phyloP scores from a whole-genome alignment of 2,113 vertebrate genomes.

The Eurypyga helias region DNA sequence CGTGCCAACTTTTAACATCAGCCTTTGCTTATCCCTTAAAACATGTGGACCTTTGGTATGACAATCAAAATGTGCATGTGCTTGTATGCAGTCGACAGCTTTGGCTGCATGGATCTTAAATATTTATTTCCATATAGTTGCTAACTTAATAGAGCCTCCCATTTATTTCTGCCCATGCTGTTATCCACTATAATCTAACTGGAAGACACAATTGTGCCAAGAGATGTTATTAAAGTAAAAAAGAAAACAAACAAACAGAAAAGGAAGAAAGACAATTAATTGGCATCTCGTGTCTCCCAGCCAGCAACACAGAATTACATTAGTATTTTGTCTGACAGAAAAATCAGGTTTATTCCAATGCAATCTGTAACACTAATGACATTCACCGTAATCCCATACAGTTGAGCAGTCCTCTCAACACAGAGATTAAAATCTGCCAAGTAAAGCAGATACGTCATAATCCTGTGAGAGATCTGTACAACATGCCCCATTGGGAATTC shows the following conservation, averaged over 20 bases:
- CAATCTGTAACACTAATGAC: slow-evolving; percentile 8
- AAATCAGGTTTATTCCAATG: background rate
- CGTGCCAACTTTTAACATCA: background rate
- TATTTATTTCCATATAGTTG: background rate
- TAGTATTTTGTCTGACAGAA: background rate
- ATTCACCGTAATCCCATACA: background rate
- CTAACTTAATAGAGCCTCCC: background rate
- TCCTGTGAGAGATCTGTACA: background rate
- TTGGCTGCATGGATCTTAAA: background rate
- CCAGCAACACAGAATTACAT: background rate
- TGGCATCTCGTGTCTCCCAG: background rate
- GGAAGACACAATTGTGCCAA: background rate
- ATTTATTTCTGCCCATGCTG: background rate
- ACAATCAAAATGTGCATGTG: background rate
- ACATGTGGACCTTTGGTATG: background rate
- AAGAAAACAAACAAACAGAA: background rate
- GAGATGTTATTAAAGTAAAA: background rate
- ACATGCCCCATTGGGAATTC: background rate
- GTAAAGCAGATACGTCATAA: background rate
- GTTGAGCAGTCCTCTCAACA: background rate
- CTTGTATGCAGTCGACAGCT: background rate
- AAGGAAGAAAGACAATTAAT: background rate
- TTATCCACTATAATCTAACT: background rate
- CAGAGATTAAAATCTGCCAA: background rate
- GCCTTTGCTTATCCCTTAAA: background rate